These are phyloP conservation scores for Chloebia gouldiae DNA, from an alignment of 2,113 vertebrate genomes.

Conservation along the genomic window DNA sequence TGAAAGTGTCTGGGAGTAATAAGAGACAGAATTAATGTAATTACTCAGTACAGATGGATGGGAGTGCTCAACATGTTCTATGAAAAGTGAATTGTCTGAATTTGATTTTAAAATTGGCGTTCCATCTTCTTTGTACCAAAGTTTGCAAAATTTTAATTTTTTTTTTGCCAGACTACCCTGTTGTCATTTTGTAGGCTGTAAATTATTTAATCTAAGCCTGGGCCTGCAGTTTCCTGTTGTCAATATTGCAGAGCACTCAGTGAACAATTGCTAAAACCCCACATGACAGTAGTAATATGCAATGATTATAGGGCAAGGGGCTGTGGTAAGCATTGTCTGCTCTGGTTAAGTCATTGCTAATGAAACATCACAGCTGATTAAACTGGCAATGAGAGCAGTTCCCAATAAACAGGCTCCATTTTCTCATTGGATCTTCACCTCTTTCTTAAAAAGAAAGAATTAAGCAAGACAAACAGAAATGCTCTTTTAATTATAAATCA, in stretches of 20 bases:
- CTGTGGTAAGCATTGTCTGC: slow-evolving; percentile 21
- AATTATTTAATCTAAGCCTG: neutral
- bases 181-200: neutral
- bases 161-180: neutral
- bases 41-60: neutral
- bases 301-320: slow-evolving; percentile 15
- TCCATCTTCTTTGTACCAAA: neutral
- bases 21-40: neutral
- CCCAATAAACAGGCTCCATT: neutral
- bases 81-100: neutral
- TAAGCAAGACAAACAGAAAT: neutral
- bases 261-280: neutral
- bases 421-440: neutral
- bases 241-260: neutral
- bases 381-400: neutral
- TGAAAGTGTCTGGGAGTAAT: neutral
- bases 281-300: neutral
- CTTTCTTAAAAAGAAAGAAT: neutral
- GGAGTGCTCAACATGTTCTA: neutral
- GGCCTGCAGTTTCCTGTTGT: neutral
- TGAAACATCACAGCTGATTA: slow-evolving; percentile 50
- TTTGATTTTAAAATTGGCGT: neutral
- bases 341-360: slow-evolving; percentile 53
- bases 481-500: neutral
- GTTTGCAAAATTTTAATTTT: neutral